These are phyloP conservation scores for Conistra vaccinii DNA, from an alignment of 2,888 invertebrate species.

Conservation along the genomic window DNA sequence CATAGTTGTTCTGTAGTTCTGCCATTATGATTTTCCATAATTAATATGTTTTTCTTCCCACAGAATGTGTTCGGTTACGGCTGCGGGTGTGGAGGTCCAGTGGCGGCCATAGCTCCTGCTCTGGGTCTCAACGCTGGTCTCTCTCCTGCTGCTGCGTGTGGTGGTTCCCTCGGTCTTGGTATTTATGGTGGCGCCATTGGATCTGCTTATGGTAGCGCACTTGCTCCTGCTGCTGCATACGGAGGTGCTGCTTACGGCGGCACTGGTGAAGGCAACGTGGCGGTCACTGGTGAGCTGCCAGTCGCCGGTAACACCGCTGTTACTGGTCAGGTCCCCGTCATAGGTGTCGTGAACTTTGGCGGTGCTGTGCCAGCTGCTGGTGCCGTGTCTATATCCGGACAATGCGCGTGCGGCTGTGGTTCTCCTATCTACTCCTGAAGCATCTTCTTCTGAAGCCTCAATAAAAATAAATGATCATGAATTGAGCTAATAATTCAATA, in stretches of 20 bases:
- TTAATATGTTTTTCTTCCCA: too few species aligned
- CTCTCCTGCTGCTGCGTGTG: too few species aligned
- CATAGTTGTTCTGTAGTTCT: too few species aligned
- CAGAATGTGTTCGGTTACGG: too few species aligned
- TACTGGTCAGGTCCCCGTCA: not conserved
- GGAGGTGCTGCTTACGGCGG: not conserved
- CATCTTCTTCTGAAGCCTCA: not conserved
- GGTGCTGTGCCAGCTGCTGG: conserved; percentile 8
- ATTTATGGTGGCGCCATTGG: too few species aligned
- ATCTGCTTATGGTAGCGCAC: not conserved
- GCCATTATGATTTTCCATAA: too few species aligned
- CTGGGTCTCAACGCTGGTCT: too few species aligned
- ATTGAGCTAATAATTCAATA: not conserved
- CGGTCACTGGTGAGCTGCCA: not conserved
- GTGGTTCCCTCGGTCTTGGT: too few species aligned
- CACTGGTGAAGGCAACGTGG: not conserved
- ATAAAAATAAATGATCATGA: not conserved
- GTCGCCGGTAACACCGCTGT: conserved; percentile 3
- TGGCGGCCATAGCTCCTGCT: too few species aligned
- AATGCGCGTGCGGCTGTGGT: conserved; percentile 25
- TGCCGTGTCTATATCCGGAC: conserved; percentile 6
- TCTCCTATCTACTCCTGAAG: not conserved
- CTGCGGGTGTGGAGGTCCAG: too few species aligned
- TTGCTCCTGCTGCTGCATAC: too few species aligned
- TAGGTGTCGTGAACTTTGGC: not conserved